Conservation (phyloP, 2,888 invertebrate genomes). For the Bursaphelenchus okinawaensis region DNA sequence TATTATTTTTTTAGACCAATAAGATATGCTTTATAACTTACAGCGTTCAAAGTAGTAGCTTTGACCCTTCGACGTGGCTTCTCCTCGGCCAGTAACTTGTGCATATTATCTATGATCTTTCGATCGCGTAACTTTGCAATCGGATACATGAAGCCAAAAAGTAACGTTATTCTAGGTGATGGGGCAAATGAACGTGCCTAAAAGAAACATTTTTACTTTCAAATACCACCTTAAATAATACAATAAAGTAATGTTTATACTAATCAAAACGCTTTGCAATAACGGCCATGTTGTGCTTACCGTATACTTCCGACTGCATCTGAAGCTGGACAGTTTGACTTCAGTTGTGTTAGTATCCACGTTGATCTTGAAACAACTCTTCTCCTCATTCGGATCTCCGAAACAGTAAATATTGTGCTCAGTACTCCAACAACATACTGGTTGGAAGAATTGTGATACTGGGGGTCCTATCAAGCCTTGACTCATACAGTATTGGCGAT, state of each 20-base stretch:
- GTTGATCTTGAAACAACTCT: conserved; percentile 17
- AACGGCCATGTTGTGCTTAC: conserved; percentile 17
- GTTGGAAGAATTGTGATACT: conserved; percentile 6
- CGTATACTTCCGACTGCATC: conserved; percentile 44
- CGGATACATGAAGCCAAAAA: conserved; percentile 7
- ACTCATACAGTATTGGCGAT: background rate
- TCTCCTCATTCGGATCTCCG: conserved; percentile 3
- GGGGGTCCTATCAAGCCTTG: background rate
- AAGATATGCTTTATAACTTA: background rate
- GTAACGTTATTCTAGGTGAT: background rate
- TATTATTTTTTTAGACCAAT: background rate
- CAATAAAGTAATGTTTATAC: too few species aligned
- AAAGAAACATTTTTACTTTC: background rate
- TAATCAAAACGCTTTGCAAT: too few species aligned
- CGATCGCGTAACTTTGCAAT: background rate
- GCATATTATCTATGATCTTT: background rate
- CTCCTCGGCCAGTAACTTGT: background rate
- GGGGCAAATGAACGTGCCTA: conserved; percentile 1
- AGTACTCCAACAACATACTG: conserved; percentile 31
- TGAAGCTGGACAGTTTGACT: conserved; percentile 28
- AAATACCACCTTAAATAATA: too few species aligned
- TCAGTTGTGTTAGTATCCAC: conserved; percentile 11
- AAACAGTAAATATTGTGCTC: conserved; percentile 33
- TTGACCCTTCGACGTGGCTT: background rate
- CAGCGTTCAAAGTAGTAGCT: background rate